Base-by-base conservation (phyloP, 1,140 invertebrate species). In the Mercenaria mercenaria region DNA sequence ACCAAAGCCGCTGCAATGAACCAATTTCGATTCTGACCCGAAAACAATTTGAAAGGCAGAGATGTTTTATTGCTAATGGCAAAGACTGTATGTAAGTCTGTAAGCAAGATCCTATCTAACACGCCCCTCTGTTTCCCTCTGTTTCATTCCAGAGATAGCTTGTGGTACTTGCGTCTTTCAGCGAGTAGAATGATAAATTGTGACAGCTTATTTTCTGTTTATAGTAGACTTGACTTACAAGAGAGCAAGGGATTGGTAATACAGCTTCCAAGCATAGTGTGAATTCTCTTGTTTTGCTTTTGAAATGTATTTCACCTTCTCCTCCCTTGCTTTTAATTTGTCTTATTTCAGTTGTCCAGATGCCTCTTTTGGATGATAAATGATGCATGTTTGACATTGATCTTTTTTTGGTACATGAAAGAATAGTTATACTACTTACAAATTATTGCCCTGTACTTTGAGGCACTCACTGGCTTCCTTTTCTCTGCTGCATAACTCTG, bases 321-420 rank as follows among this genome's bases (percentile, higher is more conserved):
- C 76, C 8, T 8, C 18, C 59, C 82, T 77, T n/a, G 90, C 69
- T 47, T 43, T 39, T 29, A 69, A 6, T 82, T 91, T 91, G 64
- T n/a, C 26, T 26, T 15, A 8, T 80, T n/a, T 74, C 86, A 74
- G 0, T 3, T n/a, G 20, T 23, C 77, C 69, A 26, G n/a, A 41
- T 74, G 23, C 34, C 20, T 77, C 26, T 56, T 56, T 76, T 41
- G 50, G 20, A 1, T 61, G 15, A n/a, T 61, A 84, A 52, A 34
- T 39, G 50, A 67, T 0, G 37, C 81, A 84, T 43, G 67, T 74
- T 32, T 41, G 10, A 77, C 80, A 89, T 23, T 72, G 37, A 56
- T 91, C 87, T 52, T 89, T 89, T 32, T 84, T 85, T 32, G 90
- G 88, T 50, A 20, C 32, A 64, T 86, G 64, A 47, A 91, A 91